Percentiles rank a stretch among this genome's conserved stretches.
phyloP scores from a whole-genome alignment of 2,113 vertebrate species.

The Microcebus ravelobensis region DNA sequence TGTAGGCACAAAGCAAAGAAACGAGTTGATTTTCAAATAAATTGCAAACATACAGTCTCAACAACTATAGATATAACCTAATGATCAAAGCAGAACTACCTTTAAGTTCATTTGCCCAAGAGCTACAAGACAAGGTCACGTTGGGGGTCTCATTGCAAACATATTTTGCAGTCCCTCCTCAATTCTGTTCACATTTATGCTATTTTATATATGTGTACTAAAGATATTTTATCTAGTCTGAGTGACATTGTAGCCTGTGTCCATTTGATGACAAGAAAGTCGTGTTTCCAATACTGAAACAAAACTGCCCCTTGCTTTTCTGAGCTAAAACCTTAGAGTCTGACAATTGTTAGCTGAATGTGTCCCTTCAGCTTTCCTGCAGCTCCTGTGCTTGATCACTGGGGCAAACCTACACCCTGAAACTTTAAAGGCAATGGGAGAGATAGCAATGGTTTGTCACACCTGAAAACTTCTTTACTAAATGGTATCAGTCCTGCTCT shows the following conservation, averaged over 20 bases:
- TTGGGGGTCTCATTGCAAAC: neutral
- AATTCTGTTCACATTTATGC: neutral
- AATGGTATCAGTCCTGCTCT: neutral
- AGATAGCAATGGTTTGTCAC: neutral
- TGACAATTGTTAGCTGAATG: neutral
- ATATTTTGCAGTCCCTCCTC: neutral
- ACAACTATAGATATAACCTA: neutral
- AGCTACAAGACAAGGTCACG: neutral
- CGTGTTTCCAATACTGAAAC: neutral
- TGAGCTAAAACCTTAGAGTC: neutral
- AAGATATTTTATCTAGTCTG: neutral
- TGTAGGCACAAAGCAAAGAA: neutral
- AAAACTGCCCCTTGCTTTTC: constrained; percentile 11
- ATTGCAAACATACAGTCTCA: neutral
- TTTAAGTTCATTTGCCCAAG: neutral
- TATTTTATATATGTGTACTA: neutral
- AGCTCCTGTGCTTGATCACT: neutral
- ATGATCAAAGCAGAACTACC: neutral
- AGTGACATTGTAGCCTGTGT: neutral
- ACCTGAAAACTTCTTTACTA: neutral
- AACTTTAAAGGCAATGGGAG: neutral
- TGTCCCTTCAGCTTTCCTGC: neutral
- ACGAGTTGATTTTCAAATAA: neutral
- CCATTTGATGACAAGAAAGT: constrained; percentile 13
- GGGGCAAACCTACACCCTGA: neutral